Percentiles rank a stretch among this genome's conserved stretches.
Conservation (phyloP, 1,140 invertebrate genomes). For the Neodiprion lecontei region DNA sequence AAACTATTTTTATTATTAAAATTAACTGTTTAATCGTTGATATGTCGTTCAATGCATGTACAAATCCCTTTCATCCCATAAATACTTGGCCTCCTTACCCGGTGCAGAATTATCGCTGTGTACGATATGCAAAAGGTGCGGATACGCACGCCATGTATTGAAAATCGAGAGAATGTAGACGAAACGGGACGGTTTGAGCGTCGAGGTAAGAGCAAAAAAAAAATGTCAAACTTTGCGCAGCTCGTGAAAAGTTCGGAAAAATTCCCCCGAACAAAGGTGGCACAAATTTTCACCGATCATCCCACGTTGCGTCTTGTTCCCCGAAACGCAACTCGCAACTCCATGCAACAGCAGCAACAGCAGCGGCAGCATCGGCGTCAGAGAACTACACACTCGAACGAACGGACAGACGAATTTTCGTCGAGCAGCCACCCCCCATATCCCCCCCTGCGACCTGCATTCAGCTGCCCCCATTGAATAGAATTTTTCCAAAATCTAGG, state of each 20-base stretch:
- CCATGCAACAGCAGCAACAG: not conserved
- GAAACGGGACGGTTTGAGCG: too few species aligned
- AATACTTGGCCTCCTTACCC: too few species aligned
- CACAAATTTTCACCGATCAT: slow-evolving; percentile 45
- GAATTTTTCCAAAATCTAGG: slow-evolving; percentile 54
- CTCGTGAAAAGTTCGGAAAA: not conserved
- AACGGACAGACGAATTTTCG: not conserved
- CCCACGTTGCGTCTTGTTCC: slow-evolving; percentile 44
- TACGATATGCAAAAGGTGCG: too few species aligned
- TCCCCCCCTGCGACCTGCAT: slow-evolving; percentile 41
- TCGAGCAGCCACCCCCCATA: slow-evolving; percentile 38
- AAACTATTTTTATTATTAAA: slow-evolving; percentile 64
- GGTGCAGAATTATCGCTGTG: too few species aligned
- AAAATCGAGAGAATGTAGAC: too few species aligned
- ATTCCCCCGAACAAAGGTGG: not conserved
- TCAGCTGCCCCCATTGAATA: slow-evolving; percentile 53
- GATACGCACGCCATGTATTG: too few species aligned
- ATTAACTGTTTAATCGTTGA: slow-evolving; percentile 59
- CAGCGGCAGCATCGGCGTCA: too few species aligned
- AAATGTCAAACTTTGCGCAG: not conserved
- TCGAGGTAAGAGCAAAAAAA: not conserved
- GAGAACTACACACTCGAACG: not conserved
- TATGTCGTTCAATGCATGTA: not conserved
- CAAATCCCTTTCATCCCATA: too few species aligned
- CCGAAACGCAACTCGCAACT: slow-evolving; percentile 9